A percentile compares a stretch with the other conserved stretches of the same genome.
Conservation (phyloP, 2,888 invertebrate genomes). For the Linnaemya tessellans region DNA sequence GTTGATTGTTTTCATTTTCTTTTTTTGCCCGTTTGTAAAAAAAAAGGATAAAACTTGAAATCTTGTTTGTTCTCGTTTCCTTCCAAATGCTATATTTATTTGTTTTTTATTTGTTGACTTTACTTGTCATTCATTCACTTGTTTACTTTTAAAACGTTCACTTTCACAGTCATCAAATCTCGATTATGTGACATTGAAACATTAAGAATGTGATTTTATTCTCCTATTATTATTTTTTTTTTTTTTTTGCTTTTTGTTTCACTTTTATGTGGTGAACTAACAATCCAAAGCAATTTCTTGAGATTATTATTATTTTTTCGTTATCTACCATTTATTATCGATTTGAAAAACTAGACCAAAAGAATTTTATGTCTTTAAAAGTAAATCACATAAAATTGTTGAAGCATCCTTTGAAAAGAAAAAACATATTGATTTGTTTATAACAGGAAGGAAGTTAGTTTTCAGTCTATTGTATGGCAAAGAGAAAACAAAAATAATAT, state of each 20-base stretch:
- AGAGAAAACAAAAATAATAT: not conserved
- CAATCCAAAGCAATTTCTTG: not conserved
- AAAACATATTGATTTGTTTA: not conserved
- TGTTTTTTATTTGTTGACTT: not conserved
- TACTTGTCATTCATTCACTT: not conserved
- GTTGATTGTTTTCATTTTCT: not conserved
- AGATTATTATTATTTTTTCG: not conserved
- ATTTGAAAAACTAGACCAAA: not conserved
- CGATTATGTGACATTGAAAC: constrained; percentile 16
- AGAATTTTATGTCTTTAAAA: not conserved
- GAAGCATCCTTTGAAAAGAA: not conserved
- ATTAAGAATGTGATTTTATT: constrained; percentile 1
- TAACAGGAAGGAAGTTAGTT: not conserved
- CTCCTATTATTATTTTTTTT: too few species aligned
- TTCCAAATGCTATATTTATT: not conserved
- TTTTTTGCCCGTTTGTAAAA: not conserved
- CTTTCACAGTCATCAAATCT: not conserved
- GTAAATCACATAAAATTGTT: not conserved
- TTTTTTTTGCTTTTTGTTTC: too few species aligned
- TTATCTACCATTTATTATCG: constrained; percentile 4
- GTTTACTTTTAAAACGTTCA: not conserved
- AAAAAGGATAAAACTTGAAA: not conserved
- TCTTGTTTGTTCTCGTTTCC: not conserved
- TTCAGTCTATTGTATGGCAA: not conserved
- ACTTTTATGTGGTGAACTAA: not conserved